Base-by-base conservation (phyloP, 2,888 invertebrate species). In the Lamellibrachia satsuma region DNA sequence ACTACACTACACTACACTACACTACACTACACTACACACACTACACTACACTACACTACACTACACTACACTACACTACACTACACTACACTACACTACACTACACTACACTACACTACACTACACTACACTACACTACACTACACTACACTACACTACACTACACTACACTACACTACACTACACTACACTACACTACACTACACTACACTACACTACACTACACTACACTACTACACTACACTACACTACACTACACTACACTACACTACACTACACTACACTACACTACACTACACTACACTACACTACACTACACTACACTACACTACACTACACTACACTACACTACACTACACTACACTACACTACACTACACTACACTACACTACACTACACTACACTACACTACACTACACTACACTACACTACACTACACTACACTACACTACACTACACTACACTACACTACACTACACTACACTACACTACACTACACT, bases 241-340 rank as follows among this genome's bases (percentile, higher is more conserved):
- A 15, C n/a, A 90, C 90, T n/a, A 15, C n/a, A 90, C 90, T 22
- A 15, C 90, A n/a, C 90, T 22, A 15, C n/a, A 90, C 90, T n/a
- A 11, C 91, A 90, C 15, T 90, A 93, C 92, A 93, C 93, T 92
- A 92, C 92, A 93, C 93, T 39, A 93, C 93, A 93, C 93, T 91
- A 90, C 90, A 90, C 90, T 90, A 90, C 90, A 15, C 90, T 90
- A 90, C 90, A 90, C 90, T 90, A 90, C 90, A 15, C 90, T 90
- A 90, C 90, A 90, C 90, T 90, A 90, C 90, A 22, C 90, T 90
- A 90, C 90, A n/a, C 90, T 90, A 90, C 90, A 22, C 90, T 90
- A 90, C 90, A 90, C 90, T 90, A 90, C 90, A 22, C 90, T 90
- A 90, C 90, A 22, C 90, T n/a, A 90, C 90, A 90, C 90, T 90